phyloP scores from a whole-genome alignment of 2,888 invertebrate species.

The Euzophera pinguis region DNA sequence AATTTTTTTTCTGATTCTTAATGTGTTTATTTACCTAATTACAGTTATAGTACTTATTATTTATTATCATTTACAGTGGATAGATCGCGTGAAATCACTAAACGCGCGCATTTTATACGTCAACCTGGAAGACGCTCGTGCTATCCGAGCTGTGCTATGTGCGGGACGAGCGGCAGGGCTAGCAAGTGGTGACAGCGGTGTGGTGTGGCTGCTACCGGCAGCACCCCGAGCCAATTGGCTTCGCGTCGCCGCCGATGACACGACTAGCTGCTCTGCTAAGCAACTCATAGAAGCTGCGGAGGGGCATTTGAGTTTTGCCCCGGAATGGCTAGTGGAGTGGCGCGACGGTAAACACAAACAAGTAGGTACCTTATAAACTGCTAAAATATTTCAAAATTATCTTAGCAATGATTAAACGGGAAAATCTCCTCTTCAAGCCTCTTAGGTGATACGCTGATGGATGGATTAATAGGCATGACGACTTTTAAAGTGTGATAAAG shows the following conservation, averaged over 20 bases:
- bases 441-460: too few species aligned
- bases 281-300: slow-evolving; percentile 25
- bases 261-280: slow-evolving; percentile 69
- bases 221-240: slow-evolving; percentile 85
- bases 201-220: slow-evolving; percentile 92
- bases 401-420: too few species aligned
- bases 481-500: too few species aligned
- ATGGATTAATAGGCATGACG: too few species aligned
- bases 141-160: slow-evolving; percentile 89
- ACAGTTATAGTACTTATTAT: too few species aligned
- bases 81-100: slow-evolving; percentile 33
- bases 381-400: too few species aligned
- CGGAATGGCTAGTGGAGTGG: slow-evolving; percentile 48
- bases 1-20: background rate
- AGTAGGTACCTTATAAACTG: background rate
- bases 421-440: too few species aligned
- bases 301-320: slow-evolving; percentile 44
- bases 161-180: slow-evolving; percentile 86
- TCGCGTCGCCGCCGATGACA: slow-evolving; percentile 76
- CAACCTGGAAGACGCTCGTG: slow-evolving; percentile 86
- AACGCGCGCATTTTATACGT: slow-evolving; percentile 89
- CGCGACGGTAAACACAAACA: background rate
- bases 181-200: slow-evolving; percentile 84
- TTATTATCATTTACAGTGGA: slow-evolving; percentile 43
- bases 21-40: too few species aligned